phyloP scores from a whole-genome alignment of 2,113 vertebrate species.

The Scopus umbretta region DNA sequence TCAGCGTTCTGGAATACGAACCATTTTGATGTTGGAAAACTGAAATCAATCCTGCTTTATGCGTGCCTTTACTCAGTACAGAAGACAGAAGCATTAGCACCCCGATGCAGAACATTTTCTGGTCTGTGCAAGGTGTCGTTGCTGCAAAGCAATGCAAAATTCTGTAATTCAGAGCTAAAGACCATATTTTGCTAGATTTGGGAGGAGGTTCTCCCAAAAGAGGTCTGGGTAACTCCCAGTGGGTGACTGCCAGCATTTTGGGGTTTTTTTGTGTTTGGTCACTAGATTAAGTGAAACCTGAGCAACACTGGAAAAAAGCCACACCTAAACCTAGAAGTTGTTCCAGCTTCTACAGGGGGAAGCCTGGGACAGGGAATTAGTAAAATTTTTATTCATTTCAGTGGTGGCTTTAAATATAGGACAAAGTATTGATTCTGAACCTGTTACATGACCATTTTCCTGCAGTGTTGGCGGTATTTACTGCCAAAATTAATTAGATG shows the following conservation, averaged over 20 bases:
- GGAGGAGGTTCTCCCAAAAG: background rate
- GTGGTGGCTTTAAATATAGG: background rate
- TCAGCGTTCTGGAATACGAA: background rate
- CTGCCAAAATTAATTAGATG: conserved; percentile 7
- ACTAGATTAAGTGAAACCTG: background rate
- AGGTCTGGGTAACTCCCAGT: background rate
- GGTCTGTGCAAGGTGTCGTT: background rate
- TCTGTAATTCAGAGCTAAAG: background rate
- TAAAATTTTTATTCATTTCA: background rate
- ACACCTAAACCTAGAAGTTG: background rate
- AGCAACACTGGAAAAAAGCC: background rate
- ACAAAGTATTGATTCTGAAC: background rate
- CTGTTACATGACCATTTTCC: background rate
- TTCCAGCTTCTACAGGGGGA: background rate
- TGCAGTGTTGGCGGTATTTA: background rate
- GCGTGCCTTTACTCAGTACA: background rate
- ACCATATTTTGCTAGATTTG: background rate
- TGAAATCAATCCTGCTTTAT: background rate
- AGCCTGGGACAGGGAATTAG: background rate
- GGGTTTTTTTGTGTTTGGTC: background rate
- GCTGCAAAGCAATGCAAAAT: background rate
- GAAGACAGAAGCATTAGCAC: background rate
- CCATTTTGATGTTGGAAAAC: background rate
- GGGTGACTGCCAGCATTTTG: background rate
- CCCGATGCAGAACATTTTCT: background rate